A percentile compares a stretch with the other conserved stretches of the same genome.
Conservation (phyloP, 2,888 invertebrate genomes). For the Melitaea athalia region DNA sequence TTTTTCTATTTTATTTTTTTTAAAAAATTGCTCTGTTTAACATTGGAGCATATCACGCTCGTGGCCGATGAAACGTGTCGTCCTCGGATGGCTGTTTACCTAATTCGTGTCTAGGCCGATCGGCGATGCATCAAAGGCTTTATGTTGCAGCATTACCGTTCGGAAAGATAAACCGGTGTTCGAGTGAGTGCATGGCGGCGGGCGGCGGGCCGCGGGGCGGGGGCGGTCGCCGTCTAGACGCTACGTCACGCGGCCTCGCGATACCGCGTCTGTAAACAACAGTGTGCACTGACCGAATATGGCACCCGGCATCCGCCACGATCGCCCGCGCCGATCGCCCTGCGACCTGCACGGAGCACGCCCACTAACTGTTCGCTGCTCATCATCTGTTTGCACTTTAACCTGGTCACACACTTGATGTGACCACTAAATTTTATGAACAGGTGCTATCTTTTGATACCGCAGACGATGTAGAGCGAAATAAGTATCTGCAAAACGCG, state of each 20-base stretch:
- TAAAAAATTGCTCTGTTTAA: background rate
- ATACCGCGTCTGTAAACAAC: slow-evolving; percentile 83
- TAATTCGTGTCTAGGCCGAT: slow-evolving; percentile 41
- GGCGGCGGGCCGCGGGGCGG: slow-evolving; percentile 54
- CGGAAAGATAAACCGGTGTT: slow-evolving; percentile 78
- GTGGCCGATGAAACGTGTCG: slow-evolving; percentile 22
- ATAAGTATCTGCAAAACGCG: too few species aligned
- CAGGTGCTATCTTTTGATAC: background rate
- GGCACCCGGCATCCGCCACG: slow-evolving; percentile 62
- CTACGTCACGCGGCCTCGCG: slow-evolving; percentile 84
- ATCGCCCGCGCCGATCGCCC: slow-evolving; percentile 60
- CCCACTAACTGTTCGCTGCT: slow-evolving; percentile 40
- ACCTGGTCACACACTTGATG: slow-evolving; percentile 1
- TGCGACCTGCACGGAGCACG: slow-evolving; percentile 46
- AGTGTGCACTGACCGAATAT: slow-evolving; percentile 82
- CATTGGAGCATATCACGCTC: background rate
- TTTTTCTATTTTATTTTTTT: too few species aligned
- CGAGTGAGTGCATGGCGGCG: slow-evolving; percentile 72
- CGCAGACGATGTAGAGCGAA: too few species aligned
- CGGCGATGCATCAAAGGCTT: slow-evolving; percentile 47
- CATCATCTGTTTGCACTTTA: slow-evolving; percentile 32
- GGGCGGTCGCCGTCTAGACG: slow-evolving; percentile 72
- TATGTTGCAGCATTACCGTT: slow-evolving; percentile 74
- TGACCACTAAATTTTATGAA: background rate
- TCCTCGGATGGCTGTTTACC: slow-evolving; percentile 30